Percentiles rank a stretch among this genome's conserved stretches.
Evolutionary conservation across 1,140 invertebrate species (phyloP).

Genomic region (Maniola jurtina): DNA sequence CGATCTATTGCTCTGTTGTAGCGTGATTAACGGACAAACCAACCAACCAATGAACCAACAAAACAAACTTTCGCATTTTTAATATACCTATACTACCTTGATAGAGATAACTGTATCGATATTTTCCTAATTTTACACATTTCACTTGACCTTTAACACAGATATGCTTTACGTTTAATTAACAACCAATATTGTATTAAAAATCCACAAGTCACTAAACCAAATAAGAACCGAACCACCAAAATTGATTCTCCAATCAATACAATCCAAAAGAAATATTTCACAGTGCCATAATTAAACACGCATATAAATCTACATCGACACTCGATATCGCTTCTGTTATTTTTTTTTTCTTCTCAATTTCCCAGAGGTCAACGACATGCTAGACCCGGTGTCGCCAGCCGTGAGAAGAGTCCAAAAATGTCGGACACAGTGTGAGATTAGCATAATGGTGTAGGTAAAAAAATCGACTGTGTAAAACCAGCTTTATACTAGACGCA

Average conservation of each 20-base stretch:
- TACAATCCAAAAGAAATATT: slow-evolving; percentile 23
- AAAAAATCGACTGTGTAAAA: slow-evolving; percentile 35
- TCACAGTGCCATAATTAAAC: slow-evolving; percentile 27
- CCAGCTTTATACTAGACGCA: slow-evolving; percentile 27
- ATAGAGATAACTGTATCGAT: no score
- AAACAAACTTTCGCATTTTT: no score
- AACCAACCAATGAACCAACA: no score
- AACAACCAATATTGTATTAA: background rate
- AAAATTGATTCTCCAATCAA: slow-evolving; percentile 4
- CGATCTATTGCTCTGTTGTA: no score
- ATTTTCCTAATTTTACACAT: no score
- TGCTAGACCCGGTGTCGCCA: slow-evolving; percentile 63
- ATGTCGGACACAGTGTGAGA: slow-evolving; percentile 43
- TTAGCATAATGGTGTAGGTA: slow-evolving; percentile 65
- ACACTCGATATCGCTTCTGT: slow-evolving; percentile 37
- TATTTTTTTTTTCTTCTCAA: slow-evolving; percentile 30
- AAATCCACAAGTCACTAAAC: background rate
- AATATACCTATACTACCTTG: no score
- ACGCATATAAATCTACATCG: slow-evolving; percentile 26
- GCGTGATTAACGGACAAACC: no score
- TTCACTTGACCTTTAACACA: background rate
- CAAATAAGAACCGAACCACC: background rate
- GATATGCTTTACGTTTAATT: background rate
- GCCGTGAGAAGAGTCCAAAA: slow-evolving; percentile 53
- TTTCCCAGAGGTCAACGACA: slow-evolving; percentile 54